Evolutionary conservation across 2,113 vertebrate species (phyloP), one percentile per base, ranked within the genome.

Genomic region (Tringa solitaria): DNA sequence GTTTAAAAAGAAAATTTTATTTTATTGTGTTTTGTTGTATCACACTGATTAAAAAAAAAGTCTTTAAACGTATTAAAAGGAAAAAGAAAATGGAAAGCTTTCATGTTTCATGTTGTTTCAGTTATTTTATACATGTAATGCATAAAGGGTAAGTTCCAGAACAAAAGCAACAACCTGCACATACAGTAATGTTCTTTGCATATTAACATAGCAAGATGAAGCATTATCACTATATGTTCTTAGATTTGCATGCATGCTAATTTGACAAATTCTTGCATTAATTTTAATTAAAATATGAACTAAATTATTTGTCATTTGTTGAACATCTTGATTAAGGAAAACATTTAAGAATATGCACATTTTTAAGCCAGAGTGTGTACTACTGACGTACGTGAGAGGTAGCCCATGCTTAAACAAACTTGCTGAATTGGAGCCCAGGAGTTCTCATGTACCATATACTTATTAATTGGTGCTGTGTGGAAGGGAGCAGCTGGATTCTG

Each of bases 41-140:
- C 63, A 39, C 32, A 63, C 45, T 30, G 18, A 51, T 61, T 22
- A n/a, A 16, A 72, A 91, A 87, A 61, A 61, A 64, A 69, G 30
- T 30, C 3, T 17, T 93, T 60, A 61, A 33, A 24, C 23, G 45
- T 20, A 74, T 23, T 46, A 75, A 78, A 74, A 77, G 21, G 53
- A 68, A 90, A 92, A 94, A 86, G 32, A 53, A 90, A 76, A 89
- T 17, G 37, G 54, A 91, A 94, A 93, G 16, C 24, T 48, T 48
- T 19, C 0, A 4, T 35, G 50, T 46, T 94, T 76, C 37, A 64
- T 23, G 12, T 64, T 80, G 8, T 32, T 87, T 73, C 12, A 60
- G 10, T 41, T 2, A 0, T 85, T 95, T 86, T 24, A 57, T 57
- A 84, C 28, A 59, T 43, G 6, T 39, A 74, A 57, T 5, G 20